phyloP scores from a whole-genome alignment of 2,113 vertebrate genomes.

The Serinus canaria region DNA sequence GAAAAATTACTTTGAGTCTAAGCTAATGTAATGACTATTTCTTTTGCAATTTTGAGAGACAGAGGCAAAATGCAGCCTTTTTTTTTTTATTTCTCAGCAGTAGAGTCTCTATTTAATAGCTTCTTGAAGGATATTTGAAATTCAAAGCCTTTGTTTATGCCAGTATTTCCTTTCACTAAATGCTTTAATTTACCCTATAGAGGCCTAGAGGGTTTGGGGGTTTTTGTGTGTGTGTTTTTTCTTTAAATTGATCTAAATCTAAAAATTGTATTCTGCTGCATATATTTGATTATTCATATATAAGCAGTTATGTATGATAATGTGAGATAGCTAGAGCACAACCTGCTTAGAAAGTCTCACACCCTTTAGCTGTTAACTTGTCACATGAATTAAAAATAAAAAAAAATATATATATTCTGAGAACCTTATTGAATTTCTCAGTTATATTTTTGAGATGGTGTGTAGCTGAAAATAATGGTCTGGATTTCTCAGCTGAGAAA shows the following conservation, averaged over 20 bases:
- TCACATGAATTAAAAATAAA: background rate
- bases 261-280: background rate
- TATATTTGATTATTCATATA: constrained; percentile 18
- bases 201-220: constrained; percentile 5
- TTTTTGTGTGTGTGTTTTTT: background rate
- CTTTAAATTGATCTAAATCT: background rate
- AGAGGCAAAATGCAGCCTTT: background rate
- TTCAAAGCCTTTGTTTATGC: constrained; percentile 10
- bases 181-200: constrained; percentile 51
- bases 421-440: background rate
- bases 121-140: constrained; percentile 53
- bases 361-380: background rate
- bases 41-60: background rate
- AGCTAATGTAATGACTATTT: constrained; percentile 7
- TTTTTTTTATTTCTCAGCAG: background rate
- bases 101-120: constrained; percentile 19
- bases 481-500: background rate
- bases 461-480: background rate
- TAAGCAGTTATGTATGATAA: background rate
- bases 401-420: background rate
- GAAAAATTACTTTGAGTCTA: background rate
- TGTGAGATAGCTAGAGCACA: background rate
- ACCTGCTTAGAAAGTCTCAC: background rate
- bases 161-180: constrained; percentile 41
- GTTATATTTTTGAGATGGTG: background rate